Percentiles rank a stretch among this genome's conserved stretches.
Evolutionary conservation across 2,888 invertebrate genomes (phyloP).

Genomic region (Calephelis perditalis): DNA sequence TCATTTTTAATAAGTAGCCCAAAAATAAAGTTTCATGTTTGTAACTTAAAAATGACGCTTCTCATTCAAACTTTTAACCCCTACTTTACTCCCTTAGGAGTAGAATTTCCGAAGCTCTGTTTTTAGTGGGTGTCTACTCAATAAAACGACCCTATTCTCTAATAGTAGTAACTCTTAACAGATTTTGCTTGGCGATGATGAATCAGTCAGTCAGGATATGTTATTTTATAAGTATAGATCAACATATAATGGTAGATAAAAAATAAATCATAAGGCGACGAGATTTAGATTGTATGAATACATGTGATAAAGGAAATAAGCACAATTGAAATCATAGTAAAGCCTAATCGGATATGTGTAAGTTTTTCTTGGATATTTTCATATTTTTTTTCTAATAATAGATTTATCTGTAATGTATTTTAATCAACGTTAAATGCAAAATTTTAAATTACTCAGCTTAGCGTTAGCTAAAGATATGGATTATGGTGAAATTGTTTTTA

Average conservation of each 20-base stretch:
- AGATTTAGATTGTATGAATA: slow-evolving; percentile 47
- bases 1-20: too few species aligned
- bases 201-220: too few species aligned
- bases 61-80: too few species aligned
- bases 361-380: slow-evolving; percentile 53
- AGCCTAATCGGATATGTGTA: slow-evolving; percentile 69
- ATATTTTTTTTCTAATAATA: slow-evolving; percentile 30
- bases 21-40: too few species aligned
- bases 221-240: too few species aligned
- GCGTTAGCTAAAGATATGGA: not conserved
- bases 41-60: too few species aligned
- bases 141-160: too few species aligned
- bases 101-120: too few species aligned
- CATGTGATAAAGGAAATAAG: slow-evolving; percentile 72
- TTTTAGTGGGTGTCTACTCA: too few species aligned
- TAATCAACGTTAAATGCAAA: not conserved
- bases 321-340: slow-evolving; percentile 69
- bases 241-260: slow-evolving; percentile 28
- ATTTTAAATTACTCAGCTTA: not conserved
- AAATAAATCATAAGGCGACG: slow-evolving; percentile 15
- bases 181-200: too few species aligned
- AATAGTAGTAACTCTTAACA: too few species aligned
- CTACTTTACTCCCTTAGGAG: too few species aligned
- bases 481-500: not conserved
- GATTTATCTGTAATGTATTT: slow-evolving; percentile 40